Conservation (phyloP, 2,888 invertebrate genomes). For the Lasioglossum pauxillum region DNA sequence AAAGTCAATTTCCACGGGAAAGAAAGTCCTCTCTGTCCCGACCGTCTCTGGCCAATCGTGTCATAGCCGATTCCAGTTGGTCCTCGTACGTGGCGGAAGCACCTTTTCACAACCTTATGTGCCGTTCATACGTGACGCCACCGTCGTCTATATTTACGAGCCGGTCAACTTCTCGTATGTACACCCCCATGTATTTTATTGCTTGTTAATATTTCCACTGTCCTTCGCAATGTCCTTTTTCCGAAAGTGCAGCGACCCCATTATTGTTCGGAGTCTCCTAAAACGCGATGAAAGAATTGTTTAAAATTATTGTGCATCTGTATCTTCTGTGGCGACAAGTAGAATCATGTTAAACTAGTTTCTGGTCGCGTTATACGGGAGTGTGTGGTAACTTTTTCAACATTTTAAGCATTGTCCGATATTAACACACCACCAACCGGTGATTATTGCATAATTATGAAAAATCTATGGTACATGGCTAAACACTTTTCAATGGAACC, state of each 20-base stretch:
- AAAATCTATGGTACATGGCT: too few relatives aligned
- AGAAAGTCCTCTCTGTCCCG: not conserved
- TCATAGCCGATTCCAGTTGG: slow-evolving; percentile 8
- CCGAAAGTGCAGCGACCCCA: too few relatives aligned
- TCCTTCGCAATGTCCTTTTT: not conserved
- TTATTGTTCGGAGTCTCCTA: too few relatives aligned
- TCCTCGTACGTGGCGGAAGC: not conserved
- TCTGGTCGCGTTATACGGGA: too few relatives aligned
- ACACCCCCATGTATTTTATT: not conserved
- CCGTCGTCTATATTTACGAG: not conserved
- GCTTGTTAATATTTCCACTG: not conserved
- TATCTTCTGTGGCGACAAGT: too few relatives aligned
- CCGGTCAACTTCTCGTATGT: not conserved
- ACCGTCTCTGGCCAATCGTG: slow-evolving; percentile 3
- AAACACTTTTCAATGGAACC: too few relatives aligned
- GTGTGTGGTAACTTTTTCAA: too few relatives aligned
- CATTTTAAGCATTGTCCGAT: not conserved
- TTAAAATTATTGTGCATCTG: too few relatives aligned
- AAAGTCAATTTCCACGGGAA: not conserved
- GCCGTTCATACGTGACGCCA: not conserved
- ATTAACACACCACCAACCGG: too few relatives aligned
- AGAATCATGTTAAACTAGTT: too few relatives aligned
- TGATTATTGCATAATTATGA: too few relatives aligned
- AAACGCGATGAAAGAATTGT: too few relatives aligned
- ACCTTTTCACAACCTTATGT: not conserved